Base-by-base conservation (phyloP, 1,140 invertebrate species). In the Drosophila equinoxialis region DNA sequence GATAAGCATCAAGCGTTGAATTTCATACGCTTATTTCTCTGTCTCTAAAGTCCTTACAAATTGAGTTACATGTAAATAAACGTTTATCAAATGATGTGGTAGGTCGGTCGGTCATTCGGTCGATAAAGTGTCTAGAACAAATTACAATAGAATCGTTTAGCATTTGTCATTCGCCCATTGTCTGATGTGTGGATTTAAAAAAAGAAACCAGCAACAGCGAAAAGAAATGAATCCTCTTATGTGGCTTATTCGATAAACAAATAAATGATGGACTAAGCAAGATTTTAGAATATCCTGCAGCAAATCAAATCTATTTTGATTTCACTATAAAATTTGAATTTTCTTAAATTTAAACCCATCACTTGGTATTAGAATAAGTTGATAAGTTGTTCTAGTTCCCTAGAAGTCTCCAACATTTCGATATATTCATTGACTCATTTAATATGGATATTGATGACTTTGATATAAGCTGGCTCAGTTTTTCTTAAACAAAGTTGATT, bases 61-160 rank as follows among this genome's bases (percentile, higher is more conserved):
- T 85, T 85, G 81, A 86, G 83, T 87, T 79, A 85, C 81, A 85
- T 76, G 74, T 68, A 87, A 77, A 85, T 85, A 86, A 85, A 82
- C 83, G 82, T 85, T 78, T 86, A 84, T 86, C 68, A 74, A 65
- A 75, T 81, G 65, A 51, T 51, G 45, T 51, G 45, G 45, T 51
- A 3, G 42, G 42, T 45, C 42, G 13, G 45, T 23, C 17, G 45
- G 45, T 51, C n/a, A 8, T 20, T 51, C 63, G 45, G 33, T 58
- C 55, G 37, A 65, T 71, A 68, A 66, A 69, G 71, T 68, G 69
- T 74, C 65, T 51, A 42, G 35, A 51, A 63, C 59, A 67, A 71
- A 60, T 76, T 67, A 72, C 45, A 71, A 71, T 78, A 60, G 63
- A 84, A 71, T 78, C 73, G 51, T 20, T 45, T 20, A 51, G 37